These are phyloP conservation scores for Caracal caracal DNA, from an alignment of 2,113 vertebrate genomes.

Conservation along the genomic window DNA sequence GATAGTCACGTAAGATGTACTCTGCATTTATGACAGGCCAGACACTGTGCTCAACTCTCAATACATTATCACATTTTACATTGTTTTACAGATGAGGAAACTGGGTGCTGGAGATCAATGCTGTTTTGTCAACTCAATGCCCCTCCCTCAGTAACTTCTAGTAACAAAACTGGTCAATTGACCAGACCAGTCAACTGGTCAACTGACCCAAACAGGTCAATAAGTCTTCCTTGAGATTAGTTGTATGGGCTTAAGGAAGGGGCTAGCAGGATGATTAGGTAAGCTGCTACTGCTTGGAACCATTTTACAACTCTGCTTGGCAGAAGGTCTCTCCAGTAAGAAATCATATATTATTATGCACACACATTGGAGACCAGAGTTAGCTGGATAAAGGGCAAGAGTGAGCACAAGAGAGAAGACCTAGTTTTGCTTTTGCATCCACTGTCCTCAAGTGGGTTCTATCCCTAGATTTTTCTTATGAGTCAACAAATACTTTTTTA, in stretches of 20 bases:
- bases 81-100: neutral
- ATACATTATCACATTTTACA: neutral
- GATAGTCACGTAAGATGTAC: neutral
- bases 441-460: neutral
- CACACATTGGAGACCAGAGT: neutral
- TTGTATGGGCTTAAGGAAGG: neutral
- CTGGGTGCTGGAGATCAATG: neutral
- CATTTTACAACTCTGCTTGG: neutral
- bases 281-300: neutral
- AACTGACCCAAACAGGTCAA: neutral
- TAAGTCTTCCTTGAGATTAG: neutral
- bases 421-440: neutral
- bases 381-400: neutral
- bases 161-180: neutral
- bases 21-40: neutral
- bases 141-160: neutral
- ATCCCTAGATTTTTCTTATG: neutral
- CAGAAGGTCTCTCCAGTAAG: neutral
- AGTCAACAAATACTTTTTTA: neutral
- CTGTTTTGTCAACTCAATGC: neutral
- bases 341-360: neutral
- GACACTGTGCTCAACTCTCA: neutral
- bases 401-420: neutral
- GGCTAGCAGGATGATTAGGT: neutral
- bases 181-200: no score